Base-by-base conservation (phyloP, 2,797 vertebrate species). In the Rhinophrynus dorsalis region DNA sequence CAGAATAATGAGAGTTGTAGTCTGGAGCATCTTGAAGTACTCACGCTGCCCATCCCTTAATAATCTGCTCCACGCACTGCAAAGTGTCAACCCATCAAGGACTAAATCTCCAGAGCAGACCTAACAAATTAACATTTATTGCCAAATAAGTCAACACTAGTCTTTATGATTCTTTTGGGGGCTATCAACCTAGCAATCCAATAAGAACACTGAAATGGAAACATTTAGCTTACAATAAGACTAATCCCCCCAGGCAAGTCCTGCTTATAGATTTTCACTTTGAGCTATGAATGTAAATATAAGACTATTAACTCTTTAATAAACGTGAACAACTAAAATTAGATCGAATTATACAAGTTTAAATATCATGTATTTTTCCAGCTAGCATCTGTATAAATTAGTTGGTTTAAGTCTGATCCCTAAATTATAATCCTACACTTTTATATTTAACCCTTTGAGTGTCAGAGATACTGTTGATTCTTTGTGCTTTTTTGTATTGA, bases 51-150 rank as follows among this genome's bases (percentile, higher is more conserved):
- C n/a, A n/a, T n/a, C n/a, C n/a, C n/a, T n/a, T n/a, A n/a, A n/a
- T n/a, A n/a, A n/a, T n/a, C n/a, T n/a, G n/a, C 15, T 35, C 20
- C 62, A 38, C 15, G 30, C 24, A 27, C 11, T 47, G 42, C 50
- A 23, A 47, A 56, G 23, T 64, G 68, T 57, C 60, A 71, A 5
- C 29, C 59, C 59, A 56, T 37, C 24, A 57, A 51, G 51, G 68
- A 57, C 47, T 64, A 71, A 30, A 15, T 9, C 45, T 44, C 47
- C 66, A 0, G 0, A 40, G 12, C 32, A 58, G 48, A 5, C 42
- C 76, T 67, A 67, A 67, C 72, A 70, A 75, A 78, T 77, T 65
- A 56, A n/a, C 48, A 18, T 79, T 80, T 77, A 74, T 65, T 73
- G 72, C 68, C 6, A 20, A 54, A 7, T 38, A 54, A 69, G 67